Percentiles rank a stretch among this genome's conserved stretches.
phyloP scores from a whole-genome alignment of 2,888 invertebrate genomes.

The Pterostichus niger region DNA sequence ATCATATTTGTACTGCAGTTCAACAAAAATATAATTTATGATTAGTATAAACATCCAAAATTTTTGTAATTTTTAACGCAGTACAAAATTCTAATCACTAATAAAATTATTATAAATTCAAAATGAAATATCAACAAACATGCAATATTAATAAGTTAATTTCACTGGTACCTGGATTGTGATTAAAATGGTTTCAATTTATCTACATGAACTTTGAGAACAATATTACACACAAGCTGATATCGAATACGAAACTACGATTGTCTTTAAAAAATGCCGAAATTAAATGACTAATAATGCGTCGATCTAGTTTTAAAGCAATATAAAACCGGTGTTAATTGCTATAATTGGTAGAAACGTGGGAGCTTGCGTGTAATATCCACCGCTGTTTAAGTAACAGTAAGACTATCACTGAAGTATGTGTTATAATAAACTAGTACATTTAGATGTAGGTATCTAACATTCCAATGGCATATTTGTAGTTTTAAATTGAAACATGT shows the following conservation, averaged over 20 bases:
- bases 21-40: constrained; percentile 51
- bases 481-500: constrained; percentile 64
- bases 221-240: constrained; percentile 53
- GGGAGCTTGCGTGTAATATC: constrained; percentile 59
- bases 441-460: constrained; percentile 66
- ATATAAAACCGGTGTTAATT: constrained; percentile 42
- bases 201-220: constrained; percentile 58
- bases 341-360: constrained; percentile 45
- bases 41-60: constrained; percentile 48
- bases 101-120: constrained; percentile 19
- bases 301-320: constrained; percentile 52
- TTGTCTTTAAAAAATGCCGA: constrained; percentile 59
- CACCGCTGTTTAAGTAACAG: constrained; percentile 54
- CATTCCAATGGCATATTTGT: constrained; percentile 57
- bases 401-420: constrained; percentile 60
- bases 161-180: constrained; percentile 61
- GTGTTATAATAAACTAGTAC: constrained; percentile 61
- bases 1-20: constrained; percentile 13
- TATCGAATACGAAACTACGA: constrained; percentile 50
- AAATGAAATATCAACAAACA: constrained; percentile 41
- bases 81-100: constrained; percentile 38
- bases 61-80: constrained; percentile 1
- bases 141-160: constrained; percentile 51
- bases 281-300: constrained; percentile 29
- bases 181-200: constrained; percentile 63